These are phyloP conservation scores for Amblyteles armatorius DNA, from an alignment of 2,888 invertebrate species.

Conservation along the genomic window DNA sequence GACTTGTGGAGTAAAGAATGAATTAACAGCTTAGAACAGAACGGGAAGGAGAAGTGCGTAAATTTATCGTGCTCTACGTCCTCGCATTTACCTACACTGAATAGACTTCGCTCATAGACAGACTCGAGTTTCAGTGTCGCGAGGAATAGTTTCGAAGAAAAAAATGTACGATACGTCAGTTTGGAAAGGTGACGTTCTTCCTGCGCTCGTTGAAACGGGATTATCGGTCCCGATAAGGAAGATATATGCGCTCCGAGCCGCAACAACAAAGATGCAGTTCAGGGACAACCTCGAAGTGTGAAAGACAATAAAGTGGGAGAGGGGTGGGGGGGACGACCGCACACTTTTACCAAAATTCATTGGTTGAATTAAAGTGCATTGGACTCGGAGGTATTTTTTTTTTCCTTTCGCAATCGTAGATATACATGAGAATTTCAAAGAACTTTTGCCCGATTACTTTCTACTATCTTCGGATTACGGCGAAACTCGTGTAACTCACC, in stretches of 20 bases:
- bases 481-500: constrained; percentile 74
- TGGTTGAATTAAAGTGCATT: constrained; percentile 63
- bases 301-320: constrained; percentile 36
- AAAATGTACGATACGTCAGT: constrained; percentile 71
- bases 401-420: constrained; percentile 51
- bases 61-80: not conserved
- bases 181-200: constrained; percentile 64
- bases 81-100: not conserved
- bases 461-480: not conserved
- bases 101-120: not conserved
- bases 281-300: constrained; percentile 26
- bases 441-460: not conserved
- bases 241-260: constrained; percentile 6
- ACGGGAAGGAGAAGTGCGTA: not conserved
- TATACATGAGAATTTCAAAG: constrained; percentile 25
- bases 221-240: constrained; percentile 1
- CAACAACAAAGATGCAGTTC: constrained; percentile 31
- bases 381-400: constrained; percentile 50
- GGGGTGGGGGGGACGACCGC: not conserved
- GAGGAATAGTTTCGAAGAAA: not conserved
- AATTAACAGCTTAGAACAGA: not conserved
- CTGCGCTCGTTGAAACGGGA: constrained; percentile 27
- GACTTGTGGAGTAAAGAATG: not conserved
- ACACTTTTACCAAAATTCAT: constrained; percentile 27
- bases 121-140: not conserved